Conservation (phyloP, 2,113 vertebrate genomes). For the Oenanthe oenanthe region DNA sequence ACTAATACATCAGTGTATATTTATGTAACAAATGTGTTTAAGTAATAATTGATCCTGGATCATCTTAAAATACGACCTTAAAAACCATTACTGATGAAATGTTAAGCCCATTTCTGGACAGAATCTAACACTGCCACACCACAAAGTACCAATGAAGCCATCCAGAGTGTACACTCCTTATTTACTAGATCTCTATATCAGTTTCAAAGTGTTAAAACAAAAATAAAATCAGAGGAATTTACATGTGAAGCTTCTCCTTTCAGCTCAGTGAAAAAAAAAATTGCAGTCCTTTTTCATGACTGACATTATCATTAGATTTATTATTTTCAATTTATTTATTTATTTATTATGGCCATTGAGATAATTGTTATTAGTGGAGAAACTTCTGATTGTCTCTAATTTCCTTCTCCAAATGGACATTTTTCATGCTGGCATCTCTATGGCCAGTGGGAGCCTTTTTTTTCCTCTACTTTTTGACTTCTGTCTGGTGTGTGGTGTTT, state of each 20-base stretch:
- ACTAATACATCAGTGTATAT: neutral
- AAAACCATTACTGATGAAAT: neutral
- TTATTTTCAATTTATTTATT: neutral
- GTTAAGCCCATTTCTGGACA: neutral
- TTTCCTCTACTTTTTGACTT: neutral
- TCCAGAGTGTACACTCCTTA: neutral
- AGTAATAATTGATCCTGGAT: neutral
- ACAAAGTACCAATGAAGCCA: neutral
- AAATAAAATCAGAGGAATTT: neutral
- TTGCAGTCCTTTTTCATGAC: accelerated
- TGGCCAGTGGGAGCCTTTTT: neutral
- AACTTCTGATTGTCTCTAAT: neutral
- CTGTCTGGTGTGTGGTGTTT: neutral
- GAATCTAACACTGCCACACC: neutral
- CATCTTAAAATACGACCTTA: neutral
- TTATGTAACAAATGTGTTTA: neutral
- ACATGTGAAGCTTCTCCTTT: neutral
- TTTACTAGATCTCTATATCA: neutral
- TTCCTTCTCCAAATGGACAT: neutral
- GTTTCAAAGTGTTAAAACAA: neutral
- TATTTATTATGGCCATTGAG: neutral
- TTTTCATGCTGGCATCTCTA: neutral
- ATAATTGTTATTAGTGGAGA: neutral
- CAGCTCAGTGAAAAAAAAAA: neutral
- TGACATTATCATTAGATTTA: neutral